A percentile compares a stretch with the other conserved stretches of the same genome.
phyloP scores from a whole-genome alignment of 2,888 invertebrate species.

The Loripinus fragilis region DNA sequence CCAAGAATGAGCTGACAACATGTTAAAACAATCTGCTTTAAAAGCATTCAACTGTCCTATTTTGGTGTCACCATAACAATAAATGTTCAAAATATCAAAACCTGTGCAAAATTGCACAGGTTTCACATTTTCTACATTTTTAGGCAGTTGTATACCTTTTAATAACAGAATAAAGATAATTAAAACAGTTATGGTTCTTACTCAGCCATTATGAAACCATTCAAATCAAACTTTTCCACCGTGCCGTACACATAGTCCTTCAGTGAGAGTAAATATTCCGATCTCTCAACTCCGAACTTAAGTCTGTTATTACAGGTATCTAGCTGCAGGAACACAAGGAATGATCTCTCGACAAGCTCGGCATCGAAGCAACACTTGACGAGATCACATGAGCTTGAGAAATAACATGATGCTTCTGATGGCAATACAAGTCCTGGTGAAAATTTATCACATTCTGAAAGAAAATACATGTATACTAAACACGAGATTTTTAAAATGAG shows the following conservation, averaged over 20 bases:
- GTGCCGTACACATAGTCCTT: conserved; percentile 45
- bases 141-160: no score
- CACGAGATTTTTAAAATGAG: no score
- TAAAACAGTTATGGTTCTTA: no score
- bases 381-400: conserved; percentile 42
- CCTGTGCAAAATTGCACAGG: no score
- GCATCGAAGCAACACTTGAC: conserved; percentile 56
- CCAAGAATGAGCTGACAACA: no score
- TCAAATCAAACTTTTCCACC: conserved; percentile 41
- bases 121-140: no score
- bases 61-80: no score
- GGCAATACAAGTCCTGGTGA: conserved; percentile 19
- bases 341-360: conserved; percentile 25
- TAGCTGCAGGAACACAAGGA: conserved; percentile 35
- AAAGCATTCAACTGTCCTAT: no score
- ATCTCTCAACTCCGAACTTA: conserved; percentile 46
- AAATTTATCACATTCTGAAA: conserved; percentile 46
- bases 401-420: conserved; percentile 40
- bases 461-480: background rate
- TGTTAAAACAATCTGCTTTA: no score
- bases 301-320: conserved; percentile 45
- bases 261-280: conserved; percentile 24
- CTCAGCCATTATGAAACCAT: conserved; percentile 51
- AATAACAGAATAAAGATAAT: no score
- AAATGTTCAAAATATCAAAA: no score